Evolutionary conservation across 2,797 vertebrate genomes (phyloP).

Genomic region (Arremon brunneinucha): DNA sequence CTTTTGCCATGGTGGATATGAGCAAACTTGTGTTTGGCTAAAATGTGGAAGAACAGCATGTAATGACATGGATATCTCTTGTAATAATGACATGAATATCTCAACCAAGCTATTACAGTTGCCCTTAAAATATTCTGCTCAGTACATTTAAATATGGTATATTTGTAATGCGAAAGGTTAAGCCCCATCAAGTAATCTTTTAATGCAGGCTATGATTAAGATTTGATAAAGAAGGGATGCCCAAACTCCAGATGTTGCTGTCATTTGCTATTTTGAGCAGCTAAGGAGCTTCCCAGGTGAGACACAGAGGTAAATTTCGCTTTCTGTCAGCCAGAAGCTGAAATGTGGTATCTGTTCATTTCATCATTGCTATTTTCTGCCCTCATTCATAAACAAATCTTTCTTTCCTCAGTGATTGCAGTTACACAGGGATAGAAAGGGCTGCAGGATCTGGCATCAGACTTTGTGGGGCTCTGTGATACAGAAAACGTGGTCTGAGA

Average conservation of each 20-base stretch:
- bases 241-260: not conserved
- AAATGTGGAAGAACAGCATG: not conserved
- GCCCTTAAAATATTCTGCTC: not conserved
- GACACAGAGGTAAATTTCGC: not conserved
- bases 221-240: not conserved
- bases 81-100: not conserved
- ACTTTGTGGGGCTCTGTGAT: not conserved
- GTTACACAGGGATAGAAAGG: not conserved
- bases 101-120: not conserved
- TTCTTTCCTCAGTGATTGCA: not conserved
- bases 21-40: not conserved
- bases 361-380: not conserved
- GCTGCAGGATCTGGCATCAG: not conserved
- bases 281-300: not conserved
- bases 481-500: fast-evolving
- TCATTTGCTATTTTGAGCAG: not conserved
- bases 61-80: not conserved
- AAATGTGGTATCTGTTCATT: not conserved
- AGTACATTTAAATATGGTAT: not conserved
- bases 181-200: not conserved
- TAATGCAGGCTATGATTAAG: not conserved
- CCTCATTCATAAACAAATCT: not conserved
- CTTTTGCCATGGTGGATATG: not conserved
- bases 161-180: not conserved
- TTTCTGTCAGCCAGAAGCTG: not conserved